Base-by-base conservation (phyloP, 2,113 vertebrate species). In the Sander vitreus region DNA sequence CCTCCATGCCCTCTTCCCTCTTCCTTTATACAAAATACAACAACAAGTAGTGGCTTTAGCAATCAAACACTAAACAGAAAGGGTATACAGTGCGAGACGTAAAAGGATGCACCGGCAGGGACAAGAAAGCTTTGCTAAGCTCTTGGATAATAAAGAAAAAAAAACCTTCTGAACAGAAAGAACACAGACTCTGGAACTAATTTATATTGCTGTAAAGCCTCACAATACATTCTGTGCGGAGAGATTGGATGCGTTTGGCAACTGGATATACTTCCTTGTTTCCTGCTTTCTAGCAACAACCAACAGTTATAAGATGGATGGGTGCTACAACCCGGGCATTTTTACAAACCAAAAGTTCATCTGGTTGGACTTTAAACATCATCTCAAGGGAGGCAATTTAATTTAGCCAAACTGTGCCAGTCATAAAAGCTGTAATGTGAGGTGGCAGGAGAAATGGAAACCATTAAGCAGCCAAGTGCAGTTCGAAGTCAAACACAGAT, bases 11-110 rank as follows among this genome's bases (percentile, higher is more conserved):
- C 53, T 87, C 69, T 78, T 33, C 64, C 63, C n/a, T 48, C 48
- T 73, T 93, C 89, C 85, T 85, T 58, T 30, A 58, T 55, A 86
- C 78, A 73, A 77, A 80, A 70, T 39, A 60, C 62, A 27, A 78
- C 60, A 73, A 84, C 55, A 74, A 78, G 75, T 80, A 70, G 33
- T 9, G 48, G 62, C 65, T 58, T 33, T 59, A 47, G 80, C 76
- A 65, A 75, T 71, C 73, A 67, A 39, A 73, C 33, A 25, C 39
- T 25, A 19, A 84, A 82, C 30, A 39, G 14, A 77, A 50, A 12
- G 64, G 60, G 19, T 11, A 11, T 11, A 78, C 58, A 67, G 39
- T 13, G n/a, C 2, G 4, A 51, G 54, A 77, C 16, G 1, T 1
- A 21, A 72, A 43, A 15, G 73, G 50, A 25, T 23, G 27, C 63